Evolutionary conservation across 2,113 vertebrate species (phyloP).

Genomic region (Todiramphus saurophagus): DNA sequence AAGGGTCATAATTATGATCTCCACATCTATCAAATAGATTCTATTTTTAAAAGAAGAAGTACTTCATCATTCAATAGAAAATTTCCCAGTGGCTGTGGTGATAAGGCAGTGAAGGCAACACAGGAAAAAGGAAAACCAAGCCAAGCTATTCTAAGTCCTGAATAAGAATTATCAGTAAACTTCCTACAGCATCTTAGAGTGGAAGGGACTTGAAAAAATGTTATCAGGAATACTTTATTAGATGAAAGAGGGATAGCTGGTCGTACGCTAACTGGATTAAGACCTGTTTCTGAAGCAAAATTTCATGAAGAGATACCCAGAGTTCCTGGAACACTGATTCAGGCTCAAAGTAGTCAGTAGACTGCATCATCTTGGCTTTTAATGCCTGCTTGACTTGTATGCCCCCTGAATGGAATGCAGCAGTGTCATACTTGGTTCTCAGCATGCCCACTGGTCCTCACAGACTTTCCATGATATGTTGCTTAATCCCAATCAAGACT

Average conservation of each 20-base stretch:
- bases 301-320: background rate
- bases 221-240: background rate
- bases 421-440: background rate
- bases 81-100: background rate
- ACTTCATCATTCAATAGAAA: background rate
- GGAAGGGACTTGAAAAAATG: background rate
- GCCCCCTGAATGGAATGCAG: background rate
- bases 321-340: background rate
- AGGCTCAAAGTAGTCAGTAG: background rate
- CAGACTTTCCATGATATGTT: background rate
- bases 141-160: background rate
- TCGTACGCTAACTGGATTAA: background rate
- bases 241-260: background rate
- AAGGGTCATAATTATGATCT: background rate
- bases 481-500: background rate
- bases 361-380: background rate
- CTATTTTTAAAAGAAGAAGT: background rate
- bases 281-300: background rate
- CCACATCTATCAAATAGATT: background rate
- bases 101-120: background rate
- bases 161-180: background rate
- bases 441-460: background rate
- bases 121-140: background rate
- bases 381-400: background rate
- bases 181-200: background rate